phyloP scores from a whole-genome alignment of 2,888 invertebrate genomes.

The Zootermopsis nevadensis region DNA sequence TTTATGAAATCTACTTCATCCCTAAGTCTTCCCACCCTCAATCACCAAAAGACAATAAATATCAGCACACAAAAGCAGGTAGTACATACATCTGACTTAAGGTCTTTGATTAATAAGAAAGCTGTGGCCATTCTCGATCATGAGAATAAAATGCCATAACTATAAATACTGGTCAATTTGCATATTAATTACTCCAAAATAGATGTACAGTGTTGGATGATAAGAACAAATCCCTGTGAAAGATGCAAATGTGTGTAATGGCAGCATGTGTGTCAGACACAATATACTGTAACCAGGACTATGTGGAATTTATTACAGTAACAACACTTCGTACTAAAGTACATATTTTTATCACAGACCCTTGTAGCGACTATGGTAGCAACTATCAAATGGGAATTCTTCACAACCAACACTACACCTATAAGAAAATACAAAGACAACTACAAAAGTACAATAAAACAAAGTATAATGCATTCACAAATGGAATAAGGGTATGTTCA shows the following conservation, averaged over 20 bases:
- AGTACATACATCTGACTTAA: conserved; percentile 1
- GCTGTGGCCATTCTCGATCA: neutral
- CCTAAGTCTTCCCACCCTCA: neutral
- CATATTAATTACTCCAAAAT: neutral
- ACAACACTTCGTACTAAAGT: neutral
- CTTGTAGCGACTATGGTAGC: too few species aligned
- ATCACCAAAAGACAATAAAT: neutral
- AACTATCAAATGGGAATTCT: neutral
- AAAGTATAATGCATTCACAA: neutral
- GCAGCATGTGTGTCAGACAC: neutral
- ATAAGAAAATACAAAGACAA: neutral
- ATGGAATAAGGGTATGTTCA: neutral
- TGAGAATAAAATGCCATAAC: neutral
- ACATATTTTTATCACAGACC: neutral
- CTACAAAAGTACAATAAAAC: neutral
- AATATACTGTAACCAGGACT: too few species aligned
- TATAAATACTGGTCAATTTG: neutral
- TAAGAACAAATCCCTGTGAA: neutral
- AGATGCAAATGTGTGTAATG: neutral
- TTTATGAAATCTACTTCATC: neutral
- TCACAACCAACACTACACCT: conserved; percentile 16
- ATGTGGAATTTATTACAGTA: too few species aligned
- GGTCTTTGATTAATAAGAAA: neutral
- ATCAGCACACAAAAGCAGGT: conserved; percentile 5
- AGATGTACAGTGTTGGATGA: neutral